These are phyloP conservation scores for Netelia fuscicornis DNA, from an alignment of 2,888 invertebrate genomes.

Conservation along the genomic window DNA sequence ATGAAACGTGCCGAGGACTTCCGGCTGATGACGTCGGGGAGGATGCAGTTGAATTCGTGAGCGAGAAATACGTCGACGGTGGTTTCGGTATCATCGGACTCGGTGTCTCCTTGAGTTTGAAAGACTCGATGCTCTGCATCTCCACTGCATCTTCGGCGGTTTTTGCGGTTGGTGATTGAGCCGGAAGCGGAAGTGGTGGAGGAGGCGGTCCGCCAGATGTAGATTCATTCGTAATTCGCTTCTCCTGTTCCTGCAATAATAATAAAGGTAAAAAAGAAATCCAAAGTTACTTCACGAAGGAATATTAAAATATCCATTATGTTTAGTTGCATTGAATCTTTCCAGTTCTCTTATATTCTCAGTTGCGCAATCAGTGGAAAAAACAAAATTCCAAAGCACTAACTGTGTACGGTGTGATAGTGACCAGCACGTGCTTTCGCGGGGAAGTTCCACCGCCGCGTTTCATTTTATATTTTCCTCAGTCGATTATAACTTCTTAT, in stretches of 20 bases:
- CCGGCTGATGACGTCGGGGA: slow-evolving; percentile 73
- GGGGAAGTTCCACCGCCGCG: slow-evolving; percentile 59
- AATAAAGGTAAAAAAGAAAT: neutral
- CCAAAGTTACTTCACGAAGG: neutral
- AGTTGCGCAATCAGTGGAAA: slow-evolving; percentile 35
- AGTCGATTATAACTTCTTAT: slow-evolving; percentile 10
- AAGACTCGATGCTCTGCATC: slow-evolving; percentile 91
- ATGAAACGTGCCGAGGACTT: slow-evolving; percentile 74
- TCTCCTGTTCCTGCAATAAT: slow-evolving; percentile 78
- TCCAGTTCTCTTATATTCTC: neutral
- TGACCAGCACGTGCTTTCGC: slow-evolving; percentile 75
- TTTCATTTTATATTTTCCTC: slow-evolving; percentile 69
- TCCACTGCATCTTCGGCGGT: slow-evolving; percentile 88
- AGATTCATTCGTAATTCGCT: slow-evolving; percentile 73
- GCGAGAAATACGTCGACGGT: slow-evolving; percentile 89
- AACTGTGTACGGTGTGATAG: slow-evolving; percentile 80
- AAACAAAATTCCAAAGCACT: slow-evolving; percentile 68
- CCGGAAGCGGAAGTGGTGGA: slow-evolving; percentile 77
- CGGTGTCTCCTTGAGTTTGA: slow-evolving; percentile 89
- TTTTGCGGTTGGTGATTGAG: slow-evolving; percentile 70
- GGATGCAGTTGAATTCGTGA: slow-evolving; percentile 70
- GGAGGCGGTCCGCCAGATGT: slow-evolving; percentile 73
- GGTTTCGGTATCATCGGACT: slow-evolving; percentile 88
- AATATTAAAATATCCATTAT: neutral
- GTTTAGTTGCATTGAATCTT: neutral